phyloP scores from a whole-genome alignment of 2,888 invertebrate genomes.

The Camptogramma bilineatum region DNA sequence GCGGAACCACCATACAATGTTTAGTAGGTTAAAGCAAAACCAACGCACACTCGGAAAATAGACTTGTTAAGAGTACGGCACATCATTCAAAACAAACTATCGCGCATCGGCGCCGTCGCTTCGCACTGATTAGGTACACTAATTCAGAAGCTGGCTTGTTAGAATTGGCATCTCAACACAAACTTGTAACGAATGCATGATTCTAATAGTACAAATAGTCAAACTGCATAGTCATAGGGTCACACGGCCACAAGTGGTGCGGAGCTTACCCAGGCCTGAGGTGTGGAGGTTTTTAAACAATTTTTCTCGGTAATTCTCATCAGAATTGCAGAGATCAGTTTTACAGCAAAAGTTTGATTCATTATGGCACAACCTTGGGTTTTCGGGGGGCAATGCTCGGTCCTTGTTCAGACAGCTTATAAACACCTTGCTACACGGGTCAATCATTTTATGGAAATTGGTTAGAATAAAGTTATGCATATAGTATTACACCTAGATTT shows the following conservation, averaged over 20 bases:
- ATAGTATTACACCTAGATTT: constrained; percentile 46
- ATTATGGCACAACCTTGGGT: constrained; percentile 73
- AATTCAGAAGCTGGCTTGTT: constrained; percentile 82
- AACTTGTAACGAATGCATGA: constrained; percentile 73
- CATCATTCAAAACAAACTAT: constrained; percentile 80
- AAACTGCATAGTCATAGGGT: constrained; percentile 72
- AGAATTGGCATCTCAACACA: constrained; percentile 83
- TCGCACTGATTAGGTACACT: constrained; percentile 78
- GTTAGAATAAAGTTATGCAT: constrained; percentile 54
- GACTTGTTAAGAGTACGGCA: constrained; percentile 76
- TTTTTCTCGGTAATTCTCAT: constrained; percentile 67
- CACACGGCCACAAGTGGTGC: constrained; percentile 70
- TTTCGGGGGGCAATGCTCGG: constrained; percentile 84
- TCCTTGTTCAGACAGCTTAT: constrained; percentile 84
- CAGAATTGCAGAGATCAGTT: constrained; percentile 77
- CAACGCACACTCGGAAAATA: constrained; percentile 83
- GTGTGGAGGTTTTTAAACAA: constrained; percentile 64
- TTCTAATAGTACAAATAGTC: constrained; percentile 81
- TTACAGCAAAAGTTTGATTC: constrained; percentile 77
- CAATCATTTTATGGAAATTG: constrained; percentile 64
- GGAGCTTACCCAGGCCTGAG: constrained; percentile 73
- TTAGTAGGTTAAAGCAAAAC: constrained; percentile 86
- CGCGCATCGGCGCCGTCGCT: constrained; percentile 55
- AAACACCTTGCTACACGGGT: constrained; percentile 75
- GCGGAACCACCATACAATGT: constrained; percentile 84